Evolutionary conservation across 2,113 vertebrate species (phyloP).

Genomic region (Zosterops pallidus): DNA sequence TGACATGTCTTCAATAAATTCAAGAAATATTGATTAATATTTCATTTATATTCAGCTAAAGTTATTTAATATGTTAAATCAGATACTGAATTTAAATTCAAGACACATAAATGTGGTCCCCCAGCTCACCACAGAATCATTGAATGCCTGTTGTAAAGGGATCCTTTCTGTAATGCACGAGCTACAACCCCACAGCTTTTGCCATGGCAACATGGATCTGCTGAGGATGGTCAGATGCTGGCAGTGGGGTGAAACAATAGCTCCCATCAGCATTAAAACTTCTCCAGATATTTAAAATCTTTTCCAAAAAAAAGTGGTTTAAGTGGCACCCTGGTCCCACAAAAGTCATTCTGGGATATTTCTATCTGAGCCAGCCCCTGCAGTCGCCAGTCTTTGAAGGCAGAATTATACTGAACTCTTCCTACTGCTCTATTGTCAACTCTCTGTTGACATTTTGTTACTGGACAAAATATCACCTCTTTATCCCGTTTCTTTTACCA

Average conservation of each 20-base stretch:
- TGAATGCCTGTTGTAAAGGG: neutral
- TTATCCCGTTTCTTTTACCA: neutral
- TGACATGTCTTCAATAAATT: neutral
- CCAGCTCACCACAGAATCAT: neutral
- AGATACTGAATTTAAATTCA: neutral
- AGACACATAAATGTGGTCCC: neutral
- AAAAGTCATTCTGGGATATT: neutral
- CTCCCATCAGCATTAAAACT: neutral
- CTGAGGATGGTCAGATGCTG: accelerated
- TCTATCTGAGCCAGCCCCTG: neutral
- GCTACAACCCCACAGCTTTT: neutral
- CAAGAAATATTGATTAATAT: neutral
- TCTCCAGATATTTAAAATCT: neutral
- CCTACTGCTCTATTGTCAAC: neutral
- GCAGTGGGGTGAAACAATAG: neutral
- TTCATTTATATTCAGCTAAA: neutral
- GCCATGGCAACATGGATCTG: neutral
- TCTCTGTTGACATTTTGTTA: neutral
- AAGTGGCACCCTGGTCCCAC: neutral
- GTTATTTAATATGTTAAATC: neutral
- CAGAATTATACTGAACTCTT: neutral
- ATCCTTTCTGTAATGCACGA: accelerated
- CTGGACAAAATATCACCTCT: neutral
- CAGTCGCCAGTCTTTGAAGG: neutral
- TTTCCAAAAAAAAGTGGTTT: neutral